These are phyloP conservation scores for roundworm (Caenorhabditis elegans) DNA, from an alignment of 1,140 invertebrate species.

Conservation along the genomic window WBcel235 BX284603.4:6346501-6347000, in stretches of 20 bases:
- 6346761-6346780: too few relatives aligned
- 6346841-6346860: neutral
- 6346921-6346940: neutral
- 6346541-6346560: neutral
- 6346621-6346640: neutral
- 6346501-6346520: neutral
- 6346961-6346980: neutral
- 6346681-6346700: neutral
- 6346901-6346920: neutral
- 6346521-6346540: neutral
- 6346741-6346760: neutral
- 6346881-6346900: neutral
- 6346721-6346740: neutral
- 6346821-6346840: neutral
- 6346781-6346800: neutral
- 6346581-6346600: conserved; percentile 9
- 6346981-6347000: neutral
- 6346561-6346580: neutral
- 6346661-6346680: neutral
- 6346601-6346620: neutral
- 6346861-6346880: neutral
- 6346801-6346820: neutral
- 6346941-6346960: neutral
- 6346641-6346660: neutral
- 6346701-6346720: conserved; percentile 13